Base-by-base conservation (phyloP, 2,113 vertebrate genomes). In the Platichthys flesus region DNA sequence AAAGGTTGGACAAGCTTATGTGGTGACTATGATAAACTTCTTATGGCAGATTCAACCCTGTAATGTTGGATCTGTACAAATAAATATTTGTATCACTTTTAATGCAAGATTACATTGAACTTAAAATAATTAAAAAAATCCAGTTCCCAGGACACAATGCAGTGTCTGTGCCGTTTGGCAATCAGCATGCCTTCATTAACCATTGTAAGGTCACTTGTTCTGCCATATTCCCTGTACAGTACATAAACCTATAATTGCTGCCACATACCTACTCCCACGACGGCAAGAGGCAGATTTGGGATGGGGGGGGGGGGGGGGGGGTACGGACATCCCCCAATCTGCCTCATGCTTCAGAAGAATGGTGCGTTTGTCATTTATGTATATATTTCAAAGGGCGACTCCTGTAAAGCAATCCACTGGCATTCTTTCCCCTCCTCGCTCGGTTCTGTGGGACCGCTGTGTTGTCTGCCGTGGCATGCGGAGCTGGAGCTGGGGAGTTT, bases 301-400 rank as follows among this genome's bases (percentile, higher is more conserved):
- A 2, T 2, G 59, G 83, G 71, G 51, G 59, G 83, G 71, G 71
- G 51, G 59, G 83, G 71, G 73, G 59, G 58, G 26, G 20, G 59
- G 82, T 68, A 71, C 57, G 56, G 76, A 86, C 79, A 88, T 90
- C 78, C 40, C 81, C 72, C 82, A 88, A 85, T 76, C 83, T 76
- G 78, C 86, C 88, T 85, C 49, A 81, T 88, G 86, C 86, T 84
- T 88, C 78, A 85, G 91, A 93, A 95, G 94, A 95, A 96, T 92
- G 87, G 91, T 86, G 89, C 78, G 74, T 94, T 95, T 95, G 93
- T 95, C 93, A 94, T 94, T 94, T 92, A 92, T 90, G 90, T 93
- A 93, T 92, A 92, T 91, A 90, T 95, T 96, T 97, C 96, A 98
- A 97, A 97, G 96, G 85, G 47, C 73, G 75, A 61, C 89, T 93